Base-by-base conservation (phyloP, 2,797 vertebrate genomes). In the Hybognathus amarus region DNA sequence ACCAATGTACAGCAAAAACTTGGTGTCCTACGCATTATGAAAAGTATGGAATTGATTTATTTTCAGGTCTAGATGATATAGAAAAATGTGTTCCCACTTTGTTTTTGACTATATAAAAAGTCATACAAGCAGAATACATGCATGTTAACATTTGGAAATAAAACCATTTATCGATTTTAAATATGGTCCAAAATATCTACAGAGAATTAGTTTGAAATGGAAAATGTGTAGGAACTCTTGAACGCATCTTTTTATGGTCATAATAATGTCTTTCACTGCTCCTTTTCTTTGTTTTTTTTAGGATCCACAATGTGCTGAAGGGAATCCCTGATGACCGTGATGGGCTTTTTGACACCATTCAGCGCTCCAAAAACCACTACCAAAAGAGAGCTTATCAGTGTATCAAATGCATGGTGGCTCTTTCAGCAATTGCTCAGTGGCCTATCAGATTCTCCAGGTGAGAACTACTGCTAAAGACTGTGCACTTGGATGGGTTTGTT, bases 381-480 rank as follows among this genome's bases (percentile, higher is more conserved):
- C 98, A 99, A 94, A 99, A 99, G 93, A 95, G 98, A 90, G 98
- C 98, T 81, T 99, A 99, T 90, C 98, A 99, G 88, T 99, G 98
- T 93, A 99, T 99, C 92, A 99, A 99, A 91, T 99, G 98, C 94
- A 99, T 99, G 98, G 98, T 99, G 90, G 97, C 98, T 78, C 96
- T 99, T 75, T 99, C 90, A 99, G 97, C 93, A 99, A 98, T 93
- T 99, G 98, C 92, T 96, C 97, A 86, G 98, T 99, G 90, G 98
- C 98, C 67, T 99, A 99, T 91, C 98, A 99, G 93, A 99, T 99
- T 89, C 94, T 99, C 56, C 98, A 99, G 97, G 98, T 99, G 91
- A 92, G 27, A 12, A 6, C 3, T 2, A 24, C 38, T 36, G 24
- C 22, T 1, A 17, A 22, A 67, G 2, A 52, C 13, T 30, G 52